Conservation (phyloP, 2,113 vertebrate species). For the Brachionichthys hirsutus region DNA sequence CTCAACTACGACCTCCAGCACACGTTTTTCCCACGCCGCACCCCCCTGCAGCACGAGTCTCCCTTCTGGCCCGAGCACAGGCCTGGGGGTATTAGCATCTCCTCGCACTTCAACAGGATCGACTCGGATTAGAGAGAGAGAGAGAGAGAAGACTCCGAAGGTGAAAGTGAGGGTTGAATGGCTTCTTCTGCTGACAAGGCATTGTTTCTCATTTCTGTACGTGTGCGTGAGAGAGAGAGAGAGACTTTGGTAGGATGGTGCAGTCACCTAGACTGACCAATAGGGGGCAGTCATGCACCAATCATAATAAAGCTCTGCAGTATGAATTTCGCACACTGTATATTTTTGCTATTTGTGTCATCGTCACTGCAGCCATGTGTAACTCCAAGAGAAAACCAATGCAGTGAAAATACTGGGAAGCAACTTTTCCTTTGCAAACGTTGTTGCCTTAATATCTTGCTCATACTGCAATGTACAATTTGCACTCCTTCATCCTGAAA, state of each 20-base stretch:
- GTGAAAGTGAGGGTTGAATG: background rate
- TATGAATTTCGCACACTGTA: background rate
- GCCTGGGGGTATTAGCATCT: constrained; percentile 60
- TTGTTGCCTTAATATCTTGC: constrained; percentile 56
- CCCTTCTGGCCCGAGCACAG: constrained; percentile 84
- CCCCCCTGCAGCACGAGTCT: constrained; percentile 94
- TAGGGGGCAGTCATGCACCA: constrained; percentile 42
- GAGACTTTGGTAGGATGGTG: background rate
- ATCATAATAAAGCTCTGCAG: background rate
- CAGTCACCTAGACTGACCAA: constrained; percentile 19
- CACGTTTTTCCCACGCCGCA: constrained; percentile 94
- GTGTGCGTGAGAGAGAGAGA: background rate
- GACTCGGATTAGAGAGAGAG: constrained; percentile 60
- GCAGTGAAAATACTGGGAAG: background rate
- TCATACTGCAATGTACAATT: constrained; percentile 11
- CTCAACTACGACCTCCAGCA: constrained; percentile 91
- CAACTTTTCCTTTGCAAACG: constrained; percentile 26
- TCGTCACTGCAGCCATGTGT: constrained; percentile 8
- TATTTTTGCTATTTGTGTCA: constrained; percentile 5
- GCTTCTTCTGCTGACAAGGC: background rate
- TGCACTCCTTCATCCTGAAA: constrained; percentile 14
- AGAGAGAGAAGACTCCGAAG: background rate
- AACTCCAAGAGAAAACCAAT: background rate
- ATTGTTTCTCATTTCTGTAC: constrained; percentile 15
- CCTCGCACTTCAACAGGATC: constrained; percentile 69